These are phyloP conservation scores for Lagenorhynchus albirostris DNA, from an alignment of 2,113 vertebrate genomes.

Conservation along the genomic window DNA sequence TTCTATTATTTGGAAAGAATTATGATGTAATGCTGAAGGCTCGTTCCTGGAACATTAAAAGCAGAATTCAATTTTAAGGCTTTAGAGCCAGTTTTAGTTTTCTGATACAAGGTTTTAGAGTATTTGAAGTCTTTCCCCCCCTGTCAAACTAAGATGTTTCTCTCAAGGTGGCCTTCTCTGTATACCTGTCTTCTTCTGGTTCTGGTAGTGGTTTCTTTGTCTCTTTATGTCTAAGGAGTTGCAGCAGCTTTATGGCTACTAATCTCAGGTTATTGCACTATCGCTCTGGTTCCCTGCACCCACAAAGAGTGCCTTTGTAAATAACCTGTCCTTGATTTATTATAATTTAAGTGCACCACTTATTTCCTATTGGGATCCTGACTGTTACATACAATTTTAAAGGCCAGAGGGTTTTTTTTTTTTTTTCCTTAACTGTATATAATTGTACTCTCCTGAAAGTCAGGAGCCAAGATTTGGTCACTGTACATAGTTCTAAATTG, in stretches of 20 bases:
- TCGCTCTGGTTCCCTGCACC: background rate
- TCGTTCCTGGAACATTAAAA: conserved; percentile 74
- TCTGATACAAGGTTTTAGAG: conserved; percentile 51
- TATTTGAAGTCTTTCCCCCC: background rate
- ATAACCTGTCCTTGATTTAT: background rate
- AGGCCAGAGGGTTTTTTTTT: background rate
- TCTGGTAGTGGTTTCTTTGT: background rate
- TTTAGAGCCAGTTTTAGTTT: conserved; percentile 72
- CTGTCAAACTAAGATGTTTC: background rate
- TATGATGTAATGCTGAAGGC: conserved; percentile 76
- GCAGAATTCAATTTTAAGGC: conserved; percentile 76
- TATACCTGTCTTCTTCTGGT: background rate
- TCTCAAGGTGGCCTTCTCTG: background rate
- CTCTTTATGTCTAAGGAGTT: background rate
- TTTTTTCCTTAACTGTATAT: background rate
- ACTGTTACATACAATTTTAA: background rate
- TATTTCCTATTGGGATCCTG: background rate
- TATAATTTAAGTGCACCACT: background rate
- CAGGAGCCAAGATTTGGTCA: background rate
- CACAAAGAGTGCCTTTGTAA: background rate
- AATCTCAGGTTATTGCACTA: background rate
- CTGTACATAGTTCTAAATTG: background rate
- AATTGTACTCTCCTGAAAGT: background rate
- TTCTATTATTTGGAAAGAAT: conserved; percentile 74
- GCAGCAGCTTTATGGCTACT: background rate